Evolutionary conservation across 1,140 invertebrate genomes (phyloP), one percentile per base, ranked within the genome.

Genomic region (Mya arenaria): DNA sequence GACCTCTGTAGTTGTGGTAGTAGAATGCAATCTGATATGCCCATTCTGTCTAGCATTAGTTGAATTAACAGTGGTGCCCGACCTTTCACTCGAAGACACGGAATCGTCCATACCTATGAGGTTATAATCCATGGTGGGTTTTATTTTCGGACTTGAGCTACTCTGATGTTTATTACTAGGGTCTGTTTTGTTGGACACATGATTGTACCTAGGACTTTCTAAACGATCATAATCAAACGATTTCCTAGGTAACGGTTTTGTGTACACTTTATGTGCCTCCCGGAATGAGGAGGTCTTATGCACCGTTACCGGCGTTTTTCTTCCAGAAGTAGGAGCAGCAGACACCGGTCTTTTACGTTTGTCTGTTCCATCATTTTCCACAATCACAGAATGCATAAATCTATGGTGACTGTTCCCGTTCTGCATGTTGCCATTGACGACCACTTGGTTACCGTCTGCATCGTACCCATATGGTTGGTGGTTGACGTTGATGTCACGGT

Each of bases 101-200:
- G 48, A 17, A 8, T 52, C 48, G 19, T 52, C 48, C 48, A 52
- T 8, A 52, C 48, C 25, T 1, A 52, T 52, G 19, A 87, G 74
- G 52, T 63, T 68, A 77, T 84, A 84, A 23, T 88, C 87, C 36
- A 87, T 72, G 5, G 81, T 80, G 0, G 86, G 85, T 63, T 83
- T 83, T 63, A 73, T 85, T 65, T 84, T 85, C 4, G 86, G 82
- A 81, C 75, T 62, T 13, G 68, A 60, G 10, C 78, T 75, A 39
- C 66, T 86, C 66, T 87, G 84, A 2, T 78, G 55, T 44, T 75
- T 82, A 71, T 41, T 39, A 69, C 55, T n/a, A n/a, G n/a, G n/a
- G n/a, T n/a, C n/a, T n/a, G n/a, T 52, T 32, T 17, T 41, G 23
- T 13, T 75, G 56, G 37, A 48, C 17, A 17, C 17, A 30, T 60